Evolutionary conservation across 1,140 invertebrate species (phyloP), one percentile per base, ranked within the genome.

Genomic region (Listronotus oregonensis): DNA sequence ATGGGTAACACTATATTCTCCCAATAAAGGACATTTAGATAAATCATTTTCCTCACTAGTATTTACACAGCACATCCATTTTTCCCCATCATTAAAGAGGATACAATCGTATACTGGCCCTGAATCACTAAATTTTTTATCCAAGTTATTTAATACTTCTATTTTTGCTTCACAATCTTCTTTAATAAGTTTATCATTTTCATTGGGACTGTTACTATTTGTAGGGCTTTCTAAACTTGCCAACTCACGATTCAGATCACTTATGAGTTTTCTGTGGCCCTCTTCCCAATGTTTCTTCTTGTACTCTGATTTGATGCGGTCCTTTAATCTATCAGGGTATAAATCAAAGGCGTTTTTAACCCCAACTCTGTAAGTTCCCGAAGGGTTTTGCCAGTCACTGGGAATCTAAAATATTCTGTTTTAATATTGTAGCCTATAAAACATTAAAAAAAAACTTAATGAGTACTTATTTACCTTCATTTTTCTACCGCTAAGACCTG

Each of bases 31-130:
- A 57, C 92, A 93, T 15, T 85, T 79, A 43, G 84, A 83, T 27
- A 99, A 78, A 67, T 97, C 86, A 6, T 95, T 96, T 58, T 84
- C 78, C 78, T 94, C 92, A 10, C 88, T 88, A 3, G 92, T 96
- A 78, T 97, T 95, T 49, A 97, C 86, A 75, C 92, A 94, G 27
- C 90, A 92, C 89, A 87, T 84, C 92, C 93, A 91, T 70, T 85
- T 84, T 52, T 84, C 68, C 59, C 93, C 92, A 85, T 95, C 90
- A 78, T 97, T 85, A 79, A 94, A 98, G 10, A 98, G 85, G 56
- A 99, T 83, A 83, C 94, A 96, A 79, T 99, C 97, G 80, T 92
- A 96, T 10, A 92, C 87, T 17, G 95, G 94, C 18, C 95, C 94
- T 57, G 88, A 76, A 80, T 98, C 94, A 63, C 79, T 58, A 83